phyloP scores from a whole-genome alignment of 2,113 vertebrate species.

The Chlorodrepanis virens region DNA sequence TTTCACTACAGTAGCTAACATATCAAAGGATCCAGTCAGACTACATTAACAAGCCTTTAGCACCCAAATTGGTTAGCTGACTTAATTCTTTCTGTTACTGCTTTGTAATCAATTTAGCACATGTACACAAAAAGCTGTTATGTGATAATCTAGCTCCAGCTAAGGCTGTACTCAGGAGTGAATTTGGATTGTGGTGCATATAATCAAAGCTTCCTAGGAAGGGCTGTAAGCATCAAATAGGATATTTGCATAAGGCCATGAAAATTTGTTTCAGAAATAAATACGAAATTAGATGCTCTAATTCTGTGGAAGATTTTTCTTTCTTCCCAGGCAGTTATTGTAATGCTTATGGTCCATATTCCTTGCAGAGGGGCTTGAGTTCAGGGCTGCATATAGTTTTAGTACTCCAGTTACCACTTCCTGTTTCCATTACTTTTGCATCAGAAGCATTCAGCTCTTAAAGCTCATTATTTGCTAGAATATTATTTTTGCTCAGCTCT shows the following conservation, averaged over 20 bases:
- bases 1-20: background rate
- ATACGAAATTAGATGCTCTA: background rate
- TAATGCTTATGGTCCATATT: background rate
- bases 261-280: conserved; percentile 20
- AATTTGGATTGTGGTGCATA: background rate
- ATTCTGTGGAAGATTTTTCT: background rate
- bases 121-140: background rate
- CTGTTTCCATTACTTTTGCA: background rate
- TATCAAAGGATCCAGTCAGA: background rate
- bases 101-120: background rate
- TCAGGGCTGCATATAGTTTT: conserved; percentile 39
- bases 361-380: background rate
- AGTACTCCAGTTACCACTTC: background rate
- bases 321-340: background rate
- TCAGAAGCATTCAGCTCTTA: background rate
- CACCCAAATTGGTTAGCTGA: background rate
- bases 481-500: background rate
- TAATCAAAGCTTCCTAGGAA: background rate
- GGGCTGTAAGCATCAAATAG: background rate
- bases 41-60: background rate
- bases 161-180: background rate
- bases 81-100: background rate
- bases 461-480: background rate
- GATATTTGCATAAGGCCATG: background rate
- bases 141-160: background rate